Conservation (phyloP, 2,888 invertebrate species). For the Diadegma fenestrale region DNA sequence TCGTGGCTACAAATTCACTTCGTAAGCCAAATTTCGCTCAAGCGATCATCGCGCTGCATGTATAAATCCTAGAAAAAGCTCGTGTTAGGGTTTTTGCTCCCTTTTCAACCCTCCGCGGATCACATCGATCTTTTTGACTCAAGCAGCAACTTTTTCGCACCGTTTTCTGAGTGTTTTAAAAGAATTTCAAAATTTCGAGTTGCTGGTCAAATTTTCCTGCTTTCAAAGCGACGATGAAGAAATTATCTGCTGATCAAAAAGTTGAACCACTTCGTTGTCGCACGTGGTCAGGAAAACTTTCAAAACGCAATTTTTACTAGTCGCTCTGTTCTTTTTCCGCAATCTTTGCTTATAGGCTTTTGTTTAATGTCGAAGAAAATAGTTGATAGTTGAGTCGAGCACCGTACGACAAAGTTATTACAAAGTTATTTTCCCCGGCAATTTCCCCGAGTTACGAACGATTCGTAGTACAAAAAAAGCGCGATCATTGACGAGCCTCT, state of each 20-base stretch:
- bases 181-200: too few relatives aligned
- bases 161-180: too few relatives aligned
- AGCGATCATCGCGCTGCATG: too few relatives aligned
- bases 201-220: neutral
- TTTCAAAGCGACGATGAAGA: neutral
- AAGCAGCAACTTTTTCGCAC: too few relatives aligned
- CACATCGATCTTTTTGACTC: too few relatives aligned
- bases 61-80: too few relatives aligned
- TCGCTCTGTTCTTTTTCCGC: neutral
- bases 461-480: conserved; percentile 29
- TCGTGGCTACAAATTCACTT: neutral
- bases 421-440: conserved; percentile 28
- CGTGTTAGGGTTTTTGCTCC: too few relatives aligned
- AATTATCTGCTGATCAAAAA: neutral
- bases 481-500: neutral
- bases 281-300: neutral
- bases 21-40: too few relatives aligned
- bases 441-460: conserved; percentile 52
- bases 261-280: neutral
- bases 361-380: conserved; percentile 27
- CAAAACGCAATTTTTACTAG: neutral
- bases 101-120: too few relatives aligned
- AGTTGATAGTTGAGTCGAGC: conserved; percentile 23
- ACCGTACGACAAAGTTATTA: conserved; percentile 44
- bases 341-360: neutral